A percentile compares a stretch with the other conserved stretches of the same genome.
These are phyloP conservation scores for Chromoteleia sp. DNA, from an alignment of 2,888 invertebrate species.

Conservation along the genomic window DNA sequence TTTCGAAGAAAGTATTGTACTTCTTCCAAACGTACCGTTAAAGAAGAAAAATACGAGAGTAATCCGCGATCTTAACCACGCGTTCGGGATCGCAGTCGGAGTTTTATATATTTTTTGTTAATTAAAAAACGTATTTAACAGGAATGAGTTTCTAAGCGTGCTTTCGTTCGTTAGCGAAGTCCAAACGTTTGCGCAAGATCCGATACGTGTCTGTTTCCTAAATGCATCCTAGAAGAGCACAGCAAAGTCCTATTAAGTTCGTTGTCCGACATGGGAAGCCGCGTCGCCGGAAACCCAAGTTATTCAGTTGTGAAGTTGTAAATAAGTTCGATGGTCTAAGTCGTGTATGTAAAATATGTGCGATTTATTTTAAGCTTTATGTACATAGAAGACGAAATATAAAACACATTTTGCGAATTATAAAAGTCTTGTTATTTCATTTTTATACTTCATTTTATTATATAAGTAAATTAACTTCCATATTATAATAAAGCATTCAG, in stretches of 20 bases:
- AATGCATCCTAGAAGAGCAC: conserved; percentile 68
- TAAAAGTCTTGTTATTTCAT: conserved; percentile 7
- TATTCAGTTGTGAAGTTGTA: conserved; percentile 55
- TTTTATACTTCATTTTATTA: not conserved
- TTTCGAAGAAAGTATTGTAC: not conserved
- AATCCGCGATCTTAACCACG: not conserved
- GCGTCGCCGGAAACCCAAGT: conserved; percentile 29
- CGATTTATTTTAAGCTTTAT: conserved; percentile 53
- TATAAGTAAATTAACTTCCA: not conserved
- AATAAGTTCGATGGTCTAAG: conserved; percentile 65
- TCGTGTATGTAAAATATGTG: conserved; percentile 59
- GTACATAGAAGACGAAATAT: conserved; percentile 60
- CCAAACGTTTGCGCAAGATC: not conserved
- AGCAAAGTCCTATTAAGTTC: conserved; percentile 68
- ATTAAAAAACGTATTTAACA: conserved; percentile 21
- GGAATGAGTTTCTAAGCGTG: not conserved
- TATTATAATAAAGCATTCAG: too few species aligned
- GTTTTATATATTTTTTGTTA: conserved; percentile 26
- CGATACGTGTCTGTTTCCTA: conserved; percentile 40
- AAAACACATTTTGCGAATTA: conserved; percentile 58
- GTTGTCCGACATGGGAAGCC: conserved; percentile 8
- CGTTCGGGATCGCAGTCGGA: not conserved
- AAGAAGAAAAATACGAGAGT: not conserved
- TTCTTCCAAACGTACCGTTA: conserved; percentile 9
- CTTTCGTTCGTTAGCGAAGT: not conserved